A percentile compares a stretch with the other conserved stretches of the same genome.
phyloP scores from a whole-genome alignment of 2,888 invertebrate species.

The Hyppa rectilinea region DNA sequence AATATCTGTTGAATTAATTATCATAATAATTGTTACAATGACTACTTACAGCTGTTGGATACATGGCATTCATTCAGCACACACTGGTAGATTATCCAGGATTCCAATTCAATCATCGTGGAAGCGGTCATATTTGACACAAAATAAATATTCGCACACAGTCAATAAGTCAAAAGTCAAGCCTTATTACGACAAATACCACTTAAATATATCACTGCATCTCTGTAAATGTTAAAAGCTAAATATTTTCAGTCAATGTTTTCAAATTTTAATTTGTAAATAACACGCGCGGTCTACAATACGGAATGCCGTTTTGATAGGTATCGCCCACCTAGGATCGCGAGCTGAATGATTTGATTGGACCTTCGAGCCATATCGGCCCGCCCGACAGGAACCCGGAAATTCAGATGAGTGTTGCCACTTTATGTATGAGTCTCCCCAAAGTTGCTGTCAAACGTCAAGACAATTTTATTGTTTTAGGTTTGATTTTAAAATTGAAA shows the following conservation, averaged over 20 bases:
- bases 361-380: constrained; percentile 72
- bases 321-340: constrained; percentile 79
- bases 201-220: constrained; percentile 72
- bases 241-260: constrained; percentile 77
- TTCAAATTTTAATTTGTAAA: constrained; percentile 72
- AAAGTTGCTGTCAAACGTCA: constrained; percentile 26
- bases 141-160: constrained; percentile 70
- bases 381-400: constrained; percentile 76
- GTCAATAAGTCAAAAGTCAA: constrained; percentile 72
- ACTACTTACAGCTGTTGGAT: constrained; percentile 92
- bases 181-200: constrained; percentile 60
- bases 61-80: constrained; percentile 92
- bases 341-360: constrained; percentile 82
- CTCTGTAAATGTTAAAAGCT: constrained; percentile 60
- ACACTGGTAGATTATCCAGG: constrained; percentile 93
- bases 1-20: constrained; percentile 47
- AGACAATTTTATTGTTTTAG: background rate
- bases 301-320: constrained; percentile 77
- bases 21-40: constrained; percentile 36
- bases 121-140: constrained; percentile 87
- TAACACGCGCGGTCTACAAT: constrained; percentile 75
- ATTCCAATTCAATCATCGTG: constrained; percentile 92
- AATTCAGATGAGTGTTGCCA: constrained; percentile 71
- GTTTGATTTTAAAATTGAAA: background rate
- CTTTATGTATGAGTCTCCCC: constrained; percentile 35